Conservation (phyloP, 2,113 vertebrate species). For the Monopterus albus region DNA sequence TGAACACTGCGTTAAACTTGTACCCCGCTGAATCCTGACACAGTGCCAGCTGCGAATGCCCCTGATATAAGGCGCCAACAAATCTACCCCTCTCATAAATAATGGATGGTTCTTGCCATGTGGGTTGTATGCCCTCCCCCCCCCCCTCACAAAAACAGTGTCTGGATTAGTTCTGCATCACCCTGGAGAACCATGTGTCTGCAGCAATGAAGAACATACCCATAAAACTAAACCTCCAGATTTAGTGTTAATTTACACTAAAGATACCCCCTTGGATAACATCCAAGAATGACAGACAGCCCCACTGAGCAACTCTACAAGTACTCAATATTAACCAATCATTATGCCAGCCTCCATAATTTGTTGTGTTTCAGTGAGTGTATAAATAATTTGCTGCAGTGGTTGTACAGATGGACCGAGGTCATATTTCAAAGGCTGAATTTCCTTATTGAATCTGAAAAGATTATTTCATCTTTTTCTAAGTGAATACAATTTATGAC, state of each 20-base stretch:
- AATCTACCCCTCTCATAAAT: constrained; percentile 71
- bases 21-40: constrained; percentile 8
- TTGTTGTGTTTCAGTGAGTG: not conserved
- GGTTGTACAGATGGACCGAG: not conserved
- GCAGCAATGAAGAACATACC: constrained; percentile 45
- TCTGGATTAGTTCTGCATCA: constrained; percentile 59
- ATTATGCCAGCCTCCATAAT: constrained; percentile 30
- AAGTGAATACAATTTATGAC: constrained; percentile 5
- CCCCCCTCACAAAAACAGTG: constrained; percentile 67
- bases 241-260: constrained; percentile 70
- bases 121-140: constrained; percentile 62
- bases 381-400: constrained; percentile 6
- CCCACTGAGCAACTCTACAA: constrained; percentile 24
- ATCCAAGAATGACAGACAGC: constrained; percentile 41
- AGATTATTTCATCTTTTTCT: constrained; percentile 5
- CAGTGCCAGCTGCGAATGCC: constrained; percentile 28
- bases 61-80: constrained; percentile 49
- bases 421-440: constrained; percentile 14
- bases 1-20: not conserved
- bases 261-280: constrained; percentile 51
- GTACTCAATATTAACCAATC: constrained; percentile 29
- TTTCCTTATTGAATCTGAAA: constrained; percentile 17
- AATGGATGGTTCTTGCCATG: constrained; percentile 64
- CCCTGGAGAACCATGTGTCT: constrained; percentile 62
- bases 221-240: constrained; percentile 63